These are phyloP conservation scores for Mantis religiosa DNA, from an alignment of 2,888 invertebrate genomes.

Conservation along the genomic window DNA sequence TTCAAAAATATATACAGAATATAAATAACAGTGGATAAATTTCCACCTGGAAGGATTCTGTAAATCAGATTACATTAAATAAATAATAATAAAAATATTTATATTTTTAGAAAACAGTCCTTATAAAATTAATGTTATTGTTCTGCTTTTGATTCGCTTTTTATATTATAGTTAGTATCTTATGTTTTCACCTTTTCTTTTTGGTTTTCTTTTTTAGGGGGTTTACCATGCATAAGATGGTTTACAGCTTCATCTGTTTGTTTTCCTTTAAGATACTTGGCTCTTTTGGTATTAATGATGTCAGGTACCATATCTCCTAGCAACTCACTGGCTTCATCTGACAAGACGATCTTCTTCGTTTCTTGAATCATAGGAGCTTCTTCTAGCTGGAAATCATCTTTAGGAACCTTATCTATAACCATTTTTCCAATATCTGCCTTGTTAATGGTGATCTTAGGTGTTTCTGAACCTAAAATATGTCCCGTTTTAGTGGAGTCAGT, in stretches of 20 bases:
- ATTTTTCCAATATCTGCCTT: constrained; percentile 35
- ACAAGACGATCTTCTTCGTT: neutral
- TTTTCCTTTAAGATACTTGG: neutral
- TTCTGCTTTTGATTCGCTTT: too few relatives aligned
- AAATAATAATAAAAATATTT: too few relatives aligned
- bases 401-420: neutral
- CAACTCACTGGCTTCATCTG: neutral
- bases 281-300: neutral
- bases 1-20: too few relatives aligned
- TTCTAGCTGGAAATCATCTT: neutral
- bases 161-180: too few relatives aligned
- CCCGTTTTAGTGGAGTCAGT: neutral
- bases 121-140: too few relatives aligned
- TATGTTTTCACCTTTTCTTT: neutral
- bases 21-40: too few relatives aligned
- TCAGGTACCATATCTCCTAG: neutral
- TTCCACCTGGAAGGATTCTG: too few relatives aligned
- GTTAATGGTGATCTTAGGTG: neutral
- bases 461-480: neutral
- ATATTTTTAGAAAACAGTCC: too few relatives aligned
- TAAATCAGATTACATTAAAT: too few relatives aligned
- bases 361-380: neutral
- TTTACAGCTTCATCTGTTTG: neutral
- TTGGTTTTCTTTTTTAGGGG: too few relatives aligned
- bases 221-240: neutral